Evolutionary conservation across 2,888 invertebrate genomes (phyloP).

Genomic region (Metalampra italica): DNA sequence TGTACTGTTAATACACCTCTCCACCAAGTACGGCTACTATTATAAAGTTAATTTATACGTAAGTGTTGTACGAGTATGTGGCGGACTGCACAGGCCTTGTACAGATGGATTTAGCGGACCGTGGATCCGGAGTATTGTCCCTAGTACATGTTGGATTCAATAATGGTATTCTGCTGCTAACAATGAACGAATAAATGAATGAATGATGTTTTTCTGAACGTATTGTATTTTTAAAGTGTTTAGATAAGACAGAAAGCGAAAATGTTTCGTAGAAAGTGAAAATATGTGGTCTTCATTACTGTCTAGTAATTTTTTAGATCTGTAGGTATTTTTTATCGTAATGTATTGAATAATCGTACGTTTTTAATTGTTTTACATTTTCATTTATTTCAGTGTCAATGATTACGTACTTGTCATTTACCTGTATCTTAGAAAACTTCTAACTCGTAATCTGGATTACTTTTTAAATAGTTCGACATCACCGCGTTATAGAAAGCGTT

Average conservation of each 20-base stretch:
- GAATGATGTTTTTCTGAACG: slow-evolving; percentile 1
- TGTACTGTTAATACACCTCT: slow-evolving; percentile 5
- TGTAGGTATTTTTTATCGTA: no score
- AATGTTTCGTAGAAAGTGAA: no score
- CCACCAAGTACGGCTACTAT: not conserved
- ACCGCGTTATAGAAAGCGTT: slow-evolving; percentile 48
- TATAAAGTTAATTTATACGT: not conserved
- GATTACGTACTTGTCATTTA: no score
- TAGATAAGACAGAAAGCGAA: not conserved
- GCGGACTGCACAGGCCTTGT: slow-evolving; percentile 11
- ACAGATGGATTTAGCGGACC: slow-evolving; percentile 28
- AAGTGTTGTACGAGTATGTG: not conserved
- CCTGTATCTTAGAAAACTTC: no score
- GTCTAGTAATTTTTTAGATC: no score
- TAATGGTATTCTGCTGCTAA: slow-evolving; percentile 7
- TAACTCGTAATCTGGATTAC: no score
- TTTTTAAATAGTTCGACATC: slow-evolving; percentile 11
- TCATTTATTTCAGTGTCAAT: no score
- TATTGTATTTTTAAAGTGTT: not conserved
- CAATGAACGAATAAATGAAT: slow-evolving; percentile 5
- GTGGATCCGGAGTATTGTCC: slow-evolving; percentile 34
- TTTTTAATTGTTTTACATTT: no score
- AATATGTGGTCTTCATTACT: no score
- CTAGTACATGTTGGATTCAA: not conserved
- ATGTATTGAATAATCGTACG: no score